Base-by-base conservation (phyloP, 2,797 vertebrate species). In the Phoxinus dragarum region DNA sequence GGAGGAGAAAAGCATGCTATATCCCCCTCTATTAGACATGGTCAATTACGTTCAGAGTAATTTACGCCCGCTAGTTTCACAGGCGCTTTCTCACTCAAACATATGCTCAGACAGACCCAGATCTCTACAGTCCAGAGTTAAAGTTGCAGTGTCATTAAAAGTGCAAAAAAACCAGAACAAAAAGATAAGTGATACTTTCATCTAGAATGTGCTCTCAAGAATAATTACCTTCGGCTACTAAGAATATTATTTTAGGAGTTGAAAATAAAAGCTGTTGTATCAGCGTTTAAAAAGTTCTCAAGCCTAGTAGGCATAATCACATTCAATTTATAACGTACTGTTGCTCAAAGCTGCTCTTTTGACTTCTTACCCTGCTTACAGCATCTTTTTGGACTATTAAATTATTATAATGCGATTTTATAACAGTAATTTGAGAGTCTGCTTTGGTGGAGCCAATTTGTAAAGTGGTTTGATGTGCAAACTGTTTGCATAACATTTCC, bases 11-110 rank as follows among this genome's bases (percentile, higher is more conserved):
- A 88, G 86, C 81, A 87, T 89, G 86, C 88, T 79, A 81, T 86
- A 86, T 27, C 87, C 86, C 82, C 85, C 86, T 91, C 89, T 91
- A 94, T 94, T 94, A 94, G 91, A 82, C 90, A 93, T 74, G 84
- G 91, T 89, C 93, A 90, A 94, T 95, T 95, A 93, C 86, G 88
- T 91, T 88, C 91, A 71, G 86, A 90, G 88, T 90, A 92, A 93
- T 93, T 93, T 85, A 88, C 92, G 44, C 90, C 90, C 81, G 87
- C 89, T 92, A 90, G 91, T 93, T 93, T 94, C 93, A 94, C 88
- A 91, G 88, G 88, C 89, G 88, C 90, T 89, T 92, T 91, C 90
- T 91, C 87, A 83, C 79, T 82, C 78, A 85, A 87, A 83, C 91
- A 85, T 89, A 75, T 90, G 78, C 27, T 61, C 66, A 79, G 81